These are phyloP conservation scores for Embidobia sp. DNA, from an alignment of 2,888 invertebrate genomes.

Conservation along the genomic window DNA sequence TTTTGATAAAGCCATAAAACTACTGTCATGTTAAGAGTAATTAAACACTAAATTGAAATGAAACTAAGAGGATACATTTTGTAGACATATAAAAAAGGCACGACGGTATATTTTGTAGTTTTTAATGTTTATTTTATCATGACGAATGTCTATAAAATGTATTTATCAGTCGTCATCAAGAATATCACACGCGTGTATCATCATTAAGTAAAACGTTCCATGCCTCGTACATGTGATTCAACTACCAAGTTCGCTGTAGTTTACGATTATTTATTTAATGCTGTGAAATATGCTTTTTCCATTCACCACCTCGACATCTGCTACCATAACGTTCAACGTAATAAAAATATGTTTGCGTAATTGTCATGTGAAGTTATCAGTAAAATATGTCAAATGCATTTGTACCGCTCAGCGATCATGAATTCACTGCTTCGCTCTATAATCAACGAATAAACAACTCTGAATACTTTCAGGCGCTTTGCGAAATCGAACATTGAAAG, in stretches of 20 bases:
- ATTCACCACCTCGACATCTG: constrained; percentile 39
- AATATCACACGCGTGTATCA: background rate
- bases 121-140: constrained; percentile 17
- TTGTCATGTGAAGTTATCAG: constrained; percentile 6
- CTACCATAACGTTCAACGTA: constrained; percentile 17
- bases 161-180: constrained; percentile 40
- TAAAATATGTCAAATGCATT: constrained; percentile 16
- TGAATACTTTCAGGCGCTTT: no score
- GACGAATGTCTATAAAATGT: constrained; percentile 33
- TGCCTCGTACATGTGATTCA: constrained; percentile 16
- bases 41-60: no score
- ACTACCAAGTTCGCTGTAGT: constrained; percentile 21
- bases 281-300: constrained; percentile 54
- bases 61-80: constrained; percentile 1
- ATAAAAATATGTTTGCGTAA: constrained; percentile 34
- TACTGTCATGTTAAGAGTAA: no score
- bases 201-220: constrained; percentile 1
- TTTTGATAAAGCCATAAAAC: constrained; percentile 74
- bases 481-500: no score
- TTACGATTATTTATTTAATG: constrained; percentile 56
- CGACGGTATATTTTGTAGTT: constrained; percentile 4
- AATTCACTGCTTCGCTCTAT: no score
- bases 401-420: no score
- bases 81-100: background rate
- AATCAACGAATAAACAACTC: no score